phyloP scores from a whole-genome alignment of 2,888 invertebrate species.

The Griposia aprilina region DNA sequence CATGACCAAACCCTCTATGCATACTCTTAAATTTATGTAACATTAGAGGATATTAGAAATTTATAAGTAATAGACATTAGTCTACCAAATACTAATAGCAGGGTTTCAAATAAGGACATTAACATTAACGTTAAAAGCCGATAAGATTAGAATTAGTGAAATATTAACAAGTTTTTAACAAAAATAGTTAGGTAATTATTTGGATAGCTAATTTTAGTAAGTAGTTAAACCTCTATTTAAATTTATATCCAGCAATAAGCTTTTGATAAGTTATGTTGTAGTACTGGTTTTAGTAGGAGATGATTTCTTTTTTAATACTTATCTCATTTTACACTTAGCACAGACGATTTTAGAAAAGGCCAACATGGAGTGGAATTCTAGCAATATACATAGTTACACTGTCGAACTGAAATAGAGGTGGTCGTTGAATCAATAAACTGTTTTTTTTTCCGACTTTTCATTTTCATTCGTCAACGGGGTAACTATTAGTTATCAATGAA shows the following conservation, averaged over 20 bases:
- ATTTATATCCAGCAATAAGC: not conserved
- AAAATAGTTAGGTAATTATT: not conserved
- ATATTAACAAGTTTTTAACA: not conserved
- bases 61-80: not conserved
- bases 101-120: not conserved
- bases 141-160: not conserved
- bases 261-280: not conserved
- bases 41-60: conserved; percentile 1
- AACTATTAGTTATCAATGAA: too few species aligned
- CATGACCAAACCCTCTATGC: too few species aligned
- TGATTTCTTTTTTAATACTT: not conserved
- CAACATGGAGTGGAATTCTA: too few species aligned
- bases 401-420: too few species aligned
- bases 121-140: not conserved
- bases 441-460: too few species aligned
- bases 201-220: too few species aligned
- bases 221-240: too few species aligned
- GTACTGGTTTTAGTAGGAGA: not conserved
- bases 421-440: too few species aligned
- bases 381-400: too few species aligned
- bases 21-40: not conserved
- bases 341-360: too few species aligned
- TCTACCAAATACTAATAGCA: not conserved
- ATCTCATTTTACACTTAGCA: not conserved
- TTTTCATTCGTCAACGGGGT: too few species aligned